Evolutionary conservation across 2,113 vertebrate genomes (phyloP).

Genomic region (Triplophysa tibetana): DNA sequence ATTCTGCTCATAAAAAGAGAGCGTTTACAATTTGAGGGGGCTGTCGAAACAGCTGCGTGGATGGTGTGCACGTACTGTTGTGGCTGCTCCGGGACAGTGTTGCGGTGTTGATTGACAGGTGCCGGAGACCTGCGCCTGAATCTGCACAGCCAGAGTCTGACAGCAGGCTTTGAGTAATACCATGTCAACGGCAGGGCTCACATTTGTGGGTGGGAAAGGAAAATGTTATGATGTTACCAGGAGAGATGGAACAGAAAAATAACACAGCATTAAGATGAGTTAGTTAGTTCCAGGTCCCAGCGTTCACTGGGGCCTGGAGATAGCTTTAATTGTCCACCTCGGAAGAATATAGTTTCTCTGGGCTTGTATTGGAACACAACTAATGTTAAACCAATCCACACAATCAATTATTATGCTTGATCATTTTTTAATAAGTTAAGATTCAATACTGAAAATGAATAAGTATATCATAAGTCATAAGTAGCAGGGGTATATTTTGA

Average conservation of each 20-base stretch:
- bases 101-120: conserved; percentile 44
- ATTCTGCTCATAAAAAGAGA: conserved; percentile 24
- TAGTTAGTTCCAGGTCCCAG: conserved; percentile 13
- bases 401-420: too few relatives aligned
- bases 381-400: too few relatives aligned
- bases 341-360: conserved; percentile 32
- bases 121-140: conserved; percentile 17
- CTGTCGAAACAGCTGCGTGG: conserved; percentile 42
- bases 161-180: conserved; percentile 44
- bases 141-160: conserved; percentile 37
- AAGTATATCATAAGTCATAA: too few relatives aligned
- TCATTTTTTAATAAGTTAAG: too few relatives aligned
- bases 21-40: conserved; percentile 3
- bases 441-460: too few relatives aligned
- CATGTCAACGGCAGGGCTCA: conserved; percentile 44
- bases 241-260: conserved; percentile 56
- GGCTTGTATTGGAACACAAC: too few relatives aligned
- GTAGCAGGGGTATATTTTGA: too few relatives aligned
- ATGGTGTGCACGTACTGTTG: conserved; percentile 31
- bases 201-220: conserved; percentile 50
- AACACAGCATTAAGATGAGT: conserved; percentile 51
- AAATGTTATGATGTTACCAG: conserved; percentile 59
- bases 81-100: conserved; percentile 19
- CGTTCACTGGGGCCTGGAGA: conserved; percentile 21
- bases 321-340: conserved; percentile 25